Base-by-base conservation (phyloP, 2,113 vertebrate species). In the Psophia crepitans region DNA sequence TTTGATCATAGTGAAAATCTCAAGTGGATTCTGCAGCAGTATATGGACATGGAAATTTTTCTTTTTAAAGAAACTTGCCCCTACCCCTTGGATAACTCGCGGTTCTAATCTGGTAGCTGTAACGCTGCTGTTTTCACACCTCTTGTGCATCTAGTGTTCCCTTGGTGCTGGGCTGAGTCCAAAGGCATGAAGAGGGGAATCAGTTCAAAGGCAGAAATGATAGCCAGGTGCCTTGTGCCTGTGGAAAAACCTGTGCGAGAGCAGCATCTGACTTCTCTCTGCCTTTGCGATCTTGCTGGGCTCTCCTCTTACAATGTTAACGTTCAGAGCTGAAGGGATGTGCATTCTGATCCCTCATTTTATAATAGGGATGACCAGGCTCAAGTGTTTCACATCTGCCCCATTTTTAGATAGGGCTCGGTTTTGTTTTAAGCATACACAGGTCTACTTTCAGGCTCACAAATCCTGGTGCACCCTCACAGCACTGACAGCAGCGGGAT, bases 71-170 rank as follows among this genome's bases (percentile, higher is more conserved):
- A 28, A 84, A 60, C 49, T 80, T 74, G 78, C 65, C 79, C 79
- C 89, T 77, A 37, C 69, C 22, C 51, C 80, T 87, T 84, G 76
- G 75, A 63, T 79, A 58, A 73, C 46, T 89, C 88, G 81, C 74
- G 68, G 69, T 94, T 97, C 93, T 92, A 96, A 92, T 90, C 71
- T 90, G 68, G 81, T 84, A 87, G 35, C 74, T 93, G 84, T 83
- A 71, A 78, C 90, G 79, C 68, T 64, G 68, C 91, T 46, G 17
- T 91, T 83, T 90, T 94, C 68, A 58, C 54, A 35, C 76, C 48
- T 90, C 73, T 32, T 41, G 43, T 51, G 68, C 57, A 71, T 78
- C 81, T 56, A 26, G 4, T 8, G 4, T 89, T 90, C 69, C 32
- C 73, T 56, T 46, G 33, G 65, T 54, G 68, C 43, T 89, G 87